Conservation (phyloP, 2,797 vertebrate species). For the Sternarchorhynchus goeldii region DNA sequence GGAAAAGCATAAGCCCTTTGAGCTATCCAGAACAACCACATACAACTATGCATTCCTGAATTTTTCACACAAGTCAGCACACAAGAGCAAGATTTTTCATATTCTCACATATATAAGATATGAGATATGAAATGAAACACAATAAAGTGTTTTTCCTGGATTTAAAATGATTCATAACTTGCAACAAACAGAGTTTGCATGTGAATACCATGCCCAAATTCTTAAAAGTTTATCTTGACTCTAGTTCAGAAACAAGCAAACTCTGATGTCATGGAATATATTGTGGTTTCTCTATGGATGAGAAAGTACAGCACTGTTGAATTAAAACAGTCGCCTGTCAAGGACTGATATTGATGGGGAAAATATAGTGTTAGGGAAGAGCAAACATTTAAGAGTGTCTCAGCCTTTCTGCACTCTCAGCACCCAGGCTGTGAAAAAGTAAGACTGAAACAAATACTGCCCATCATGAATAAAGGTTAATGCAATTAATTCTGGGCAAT, state of each 20-base stretch:
- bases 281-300: too few species aligned
- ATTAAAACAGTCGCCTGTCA: too few species aligned
- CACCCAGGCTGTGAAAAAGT: not conserved
- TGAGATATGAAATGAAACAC: not conserved
- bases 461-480: slow-evolving; percentile 13
- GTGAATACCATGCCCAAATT: not conserved
- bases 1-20: not conserved
- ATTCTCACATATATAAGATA: not conserved
- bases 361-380: too few species aligned
- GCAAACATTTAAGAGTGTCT: not conserved
- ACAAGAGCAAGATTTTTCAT: not conserved
- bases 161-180: not conserved
- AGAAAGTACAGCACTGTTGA: too few species aligned
- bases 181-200: not conserved
- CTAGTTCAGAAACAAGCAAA: too few species aligned
- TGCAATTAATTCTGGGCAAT: not conserved
- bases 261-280: too few species aligned
- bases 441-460: not conserved
- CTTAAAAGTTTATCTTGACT: too few species aligned
- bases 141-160: not conserved
- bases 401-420: not conserved
- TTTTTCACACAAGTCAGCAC: not conserved
- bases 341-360: too few species aligned
- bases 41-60: not conserved
- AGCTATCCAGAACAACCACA: not conserved